A percentile compares a stretch with the other conserved stretches of the same genome.
Evolutionary conservation across 2,888 invertebrate species (phyloP).

Genomic region (Temnothorax ravouxi): DNA sequence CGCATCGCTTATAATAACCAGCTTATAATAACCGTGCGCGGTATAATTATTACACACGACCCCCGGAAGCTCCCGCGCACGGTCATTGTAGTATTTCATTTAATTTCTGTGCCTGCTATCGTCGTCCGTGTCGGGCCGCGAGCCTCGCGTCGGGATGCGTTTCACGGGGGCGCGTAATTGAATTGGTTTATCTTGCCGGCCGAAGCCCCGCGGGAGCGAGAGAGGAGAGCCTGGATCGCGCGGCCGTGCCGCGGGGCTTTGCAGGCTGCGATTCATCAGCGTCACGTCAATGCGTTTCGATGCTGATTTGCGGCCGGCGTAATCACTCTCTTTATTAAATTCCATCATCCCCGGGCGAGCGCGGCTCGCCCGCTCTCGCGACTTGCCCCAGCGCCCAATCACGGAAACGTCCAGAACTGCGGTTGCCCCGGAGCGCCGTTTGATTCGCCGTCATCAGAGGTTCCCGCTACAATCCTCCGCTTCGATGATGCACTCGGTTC

Average conservation of each 20-base stretch:
- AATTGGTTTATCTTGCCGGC: slow-evolving; percentile 75
- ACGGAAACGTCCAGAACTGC: slow-evolving; percentile 73
- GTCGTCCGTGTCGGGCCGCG: slow-evolving; percentile 46
- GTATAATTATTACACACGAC: slow-evolving; percentile 45
- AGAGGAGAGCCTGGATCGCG: slow-evolving; percentile 26
- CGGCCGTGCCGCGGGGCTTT: slow-evolving; percentile 45
- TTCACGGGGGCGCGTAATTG: slow-evolving; percentile 71
- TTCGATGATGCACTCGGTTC: slow-evolving; percentile 70
- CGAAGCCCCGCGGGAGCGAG: slow-evolving; percentile 46
- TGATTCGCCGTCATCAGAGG: slow-evolving; percentile 68
- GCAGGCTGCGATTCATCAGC: slow-evolving; percentile 74
- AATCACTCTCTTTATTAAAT: slow-evolving; percentile 78
- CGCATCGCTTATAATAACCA: slow-evolving; percentile 23
- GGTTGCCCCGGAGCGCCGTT: slow-evolving; percentile 71
- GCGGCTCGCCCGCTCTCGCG: slow-evolving; percentile 49
- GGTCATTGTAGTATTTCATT: slow-evolving; percentile 58
- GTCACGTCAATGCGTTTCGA: slow-evolving; percentile 72
- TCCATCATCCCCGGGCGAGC: slow-evolving; percentile 64
- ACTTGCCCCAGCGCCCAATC: slow-evolving; percentile 75
- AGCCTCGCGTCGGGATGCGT: slow-evolving; percentile 50
- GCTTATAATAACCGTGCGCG: slow-evolving; percentile 46
- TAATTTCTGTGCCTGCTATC: slow-evolving; percentile 61
- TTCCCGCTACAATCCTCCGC: slow-evolving; percentile 51
- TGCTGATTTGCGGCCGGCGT: slow-evolving; percentile 76
- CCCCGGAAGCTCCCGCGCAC: slow-evolving; percentile 29